A percentile compares a stretch with the other conserved stretches of the same genome.
Conservation (phyloP, 2,888 invertebrate species). For the Sinopyrophorus schimmeli region DNA sequence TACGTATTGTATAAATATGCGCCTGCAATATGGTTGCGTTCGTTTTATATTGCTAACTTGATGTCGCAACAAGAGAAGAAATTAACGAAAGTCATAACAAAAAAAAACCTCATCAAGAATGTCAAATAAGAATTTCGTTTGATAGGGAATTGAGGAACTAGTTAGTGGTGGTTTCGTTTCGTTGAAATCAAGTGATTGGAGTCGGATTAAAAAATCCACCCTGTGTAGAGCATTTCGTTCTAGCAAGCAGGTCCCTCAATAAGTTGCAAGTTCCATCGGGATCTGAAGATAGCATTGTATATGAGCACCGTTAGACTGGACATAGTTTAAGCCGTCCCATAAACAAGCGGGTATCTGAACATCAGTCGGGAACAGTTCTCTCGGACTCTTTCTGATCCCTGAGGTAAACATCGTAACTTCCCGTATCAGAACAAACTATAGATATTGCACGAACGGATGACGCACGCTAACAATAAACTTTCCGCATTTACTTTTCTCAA, state of each 20-base stretch:
- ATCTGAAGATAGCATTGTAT: slow-evolving; percentile 57
- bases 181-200: no score
- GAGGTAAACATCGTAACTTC: slow-evolving; percentile 57
- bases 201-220: slow-evolving; percentile 20
- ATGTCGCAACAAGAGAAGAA: no score
- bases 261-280: slow-evolving; percentile 50
- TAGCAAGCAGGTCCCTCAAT: slow-evolving; percentile 40
- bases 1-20: no score
- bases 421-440: slow-evolving; percentile 48
- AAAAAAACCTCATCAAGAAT: no score
- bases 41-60: no score
- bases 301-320: slow-evolving; percentile 57
- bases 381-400: slow-evolving; percentile 48
- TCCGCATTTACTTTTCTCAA: slow-evolving; percentile 22
- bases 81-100: no score
- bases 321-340: slow-evolving; percentile 57
- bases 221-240: slow-evolving; percentile 37
- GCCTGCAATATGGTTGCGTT: no score
- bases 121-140: no score
- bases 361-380: slow-evolving; percentile 55
- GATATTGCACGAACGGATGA: slow-evolving; percentile 39
- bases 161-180: no score
- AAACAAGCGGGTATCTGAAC: slow-evolving; percentile 56
- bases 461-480: slow-evolving; percentile 31
- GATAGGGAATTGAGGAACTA: no score